phyloP scores from a whole-genome alignment of 1,140 invertebrate species.

The Cepaea nemoralis region DNA sequence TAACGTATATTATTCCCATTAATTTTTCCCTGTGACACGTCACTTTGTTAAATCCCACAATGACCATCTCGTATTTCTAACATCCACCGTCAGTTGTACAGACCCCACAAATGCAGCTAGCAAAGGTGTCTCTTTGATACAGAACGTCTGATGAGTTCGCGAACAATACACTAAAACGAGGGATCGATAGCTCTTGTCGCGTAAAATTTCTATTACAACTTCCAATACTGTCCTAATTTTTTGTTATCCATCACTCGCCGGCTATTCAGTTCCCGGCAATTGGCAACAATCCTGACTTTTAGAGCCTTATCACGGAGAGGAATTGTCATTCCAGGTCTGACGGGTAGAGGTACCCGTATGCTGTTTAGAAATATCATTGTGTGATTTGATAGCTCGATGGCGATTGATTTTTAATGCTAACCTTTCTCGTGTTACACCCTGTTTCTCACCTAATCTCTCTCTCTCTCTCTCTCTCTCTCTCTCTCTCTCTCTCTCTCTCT shows the following conservation, averaged over 20 bases:
- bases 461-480: no score
- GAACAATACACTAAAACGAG: neutral
- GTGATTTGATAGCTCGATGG: neutral
- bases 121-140: neutral
- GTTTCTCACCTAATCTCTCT: no score
- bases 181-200: constrained; percentile 9
- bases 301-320: neutral
- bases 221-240: constrained; percentile 23
- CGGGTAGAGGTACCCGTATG: neutral
- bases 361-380: neutral
- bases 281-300: neutral
- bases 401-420: no score
- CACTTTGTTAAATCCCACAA: neutral
- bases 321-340: neutral
- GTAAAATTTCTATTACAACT: constrained; percentile 5
- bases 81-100: neutral
- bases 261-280: constrained; percentile 1
- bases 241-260: constrained; percentile 13
- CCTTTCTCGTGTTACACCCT: no score
- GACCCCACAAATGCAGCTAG: neutral
- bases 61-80: neutral
- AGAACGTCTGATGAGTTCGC: constrained; percentile 4
- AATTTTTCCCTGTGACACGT: neutral
- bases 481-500: no score
- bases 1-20: neutral